Evolutionary conservation across 2,113 vertebrate genomes (phyloP).

Genomic region (Cairina moschata): DNA sequence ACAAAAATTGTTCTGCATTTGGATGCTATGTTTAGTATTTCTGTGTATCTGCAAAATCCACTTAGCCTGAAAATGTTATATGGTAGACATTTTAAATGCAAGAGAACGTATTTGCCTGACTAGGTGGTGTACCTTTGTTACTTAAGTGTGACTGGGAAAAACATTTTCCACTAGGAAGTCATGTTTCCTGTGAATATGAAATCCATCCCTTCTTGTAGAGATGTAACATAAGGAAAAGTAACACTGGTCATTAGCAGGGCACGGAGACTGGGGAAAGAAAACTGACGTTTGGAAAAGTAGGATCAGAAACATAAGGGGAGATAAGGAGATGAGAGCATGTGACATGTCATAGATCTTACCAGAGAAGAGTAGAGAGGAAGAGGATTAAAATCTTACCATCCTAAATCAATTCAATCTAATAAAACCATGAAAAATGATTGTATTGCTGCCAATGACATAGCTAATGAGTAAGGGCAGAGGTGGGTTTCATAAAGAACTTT

Average conservation of each 20-base stretch:
- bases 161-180: background rate
- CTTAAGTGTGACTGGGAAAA: background rate
- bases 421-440: background rate
- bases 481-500: slow-evolving; percentile 32
- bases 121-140: background rate
- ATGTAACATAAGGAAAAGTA: background rate
- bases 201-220: background rate
- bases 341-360: background rate
- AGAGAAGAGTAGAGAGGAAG: background rate
- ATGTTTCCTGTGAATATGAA: background rate
- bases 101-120: background rate
- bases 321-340: background rate
- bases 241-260: background rate
- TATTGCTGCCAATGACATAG: background rate
- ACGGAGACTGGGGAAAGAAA: background rate
- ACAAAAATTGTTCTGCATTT: background rate
- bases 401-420: background rate
- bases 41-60: background rate
- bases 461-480: slow-evolving; percentile 13
- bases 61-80: background rate
- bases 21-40: background rate
- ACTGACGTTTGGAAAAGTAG: background rate
- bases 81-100: background rate
- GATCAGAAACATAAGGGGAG: background rate
- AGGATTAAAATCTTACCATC: background rate